Conservation (phyloP, 2,888 invertebrate species). For the Mycalesis mineus region DNA sequence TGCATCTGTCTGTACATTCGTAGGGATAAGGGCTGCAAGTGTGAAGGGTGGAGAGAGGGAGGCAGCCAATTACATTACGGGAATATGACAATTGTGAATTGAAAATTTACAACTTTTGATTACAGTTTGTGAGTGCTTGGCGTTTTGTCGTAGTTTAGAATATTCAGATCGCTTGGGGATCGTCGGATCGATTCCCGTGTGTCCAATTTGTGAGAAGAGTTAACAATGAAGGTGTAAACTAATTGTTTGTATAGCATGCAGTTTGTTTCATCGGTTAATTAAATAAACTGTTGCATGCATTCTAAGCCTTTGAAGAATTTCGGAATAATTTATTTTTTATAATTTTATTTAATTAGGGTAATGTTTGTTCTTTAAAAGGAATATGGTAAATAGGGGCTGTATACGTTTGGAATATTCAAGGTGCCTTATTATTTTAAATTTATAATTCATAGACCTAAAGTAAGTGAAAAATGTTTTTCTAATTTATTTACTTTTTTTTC, state of each 20-base stretch:
- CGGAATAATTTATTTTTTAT: no score
- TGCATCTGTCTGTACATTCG: slow-evolving; percentile 22
- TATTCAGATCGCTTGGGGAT: neutral
- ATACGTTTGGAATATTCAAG: no score
- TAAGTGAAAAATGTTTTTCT: no score
- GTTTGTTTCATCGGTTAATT: no score
- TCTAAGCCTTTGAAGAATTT: no score
- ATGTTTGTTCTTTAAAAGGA: no score
- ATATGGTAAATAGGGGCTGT: no score
- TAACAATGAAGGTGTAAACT: neutral
- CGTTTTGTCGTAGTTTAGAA: neutral
- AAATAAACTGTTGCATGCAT: no score
- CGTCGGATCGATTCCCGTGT: neutral
- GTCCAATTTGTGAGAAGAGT: neutral
- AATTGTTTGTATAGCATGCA: neutral
- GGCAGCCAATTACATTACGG: slow-evolving; percentile 18
- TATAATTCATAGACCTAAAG: no score
- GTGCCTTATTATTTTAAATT: no score
- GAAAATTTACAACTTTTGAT: slow-evolving; percentile 11
- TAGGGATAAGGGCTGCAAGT: slow-evolving; percentile 4
- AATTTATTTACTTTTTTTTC: no score
- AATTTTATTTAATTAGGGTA: no score
- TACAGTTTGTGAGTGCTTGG: neutral
- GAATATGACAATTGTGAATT: slow-evolving; percentile 13
- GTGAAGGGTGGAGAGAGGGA: slow-evolving; percentile 1